Evolutionary conservation across 2,113 vertebrate genomes (phyloP).

Genomic region (Lutjanus erythropterus): DNA sequence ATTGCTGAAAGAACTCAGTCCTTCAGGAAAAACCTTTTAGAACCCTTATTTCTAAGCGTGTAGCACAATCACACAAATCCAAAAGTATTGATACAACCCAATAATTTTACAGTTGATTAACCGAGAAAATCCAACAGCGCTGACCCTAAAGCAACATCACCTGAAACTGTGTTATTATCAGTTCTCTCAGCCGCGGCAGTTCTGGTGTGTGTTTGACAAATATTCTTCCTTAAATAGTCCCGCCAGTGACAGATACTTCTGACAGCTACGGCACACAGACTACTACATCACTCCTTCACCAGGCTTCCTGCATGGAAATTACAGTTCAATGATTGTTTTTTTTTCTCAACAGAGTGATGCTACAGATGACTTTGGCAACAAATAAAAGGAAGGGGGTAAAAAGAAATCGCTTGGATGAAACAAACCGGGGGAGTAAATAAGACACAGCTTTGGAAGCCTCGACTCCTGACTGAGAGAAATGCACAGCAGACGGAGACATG

Average conservation of each 20-base stretch:
- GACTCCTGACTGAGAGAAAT: conserved; percentile 18
- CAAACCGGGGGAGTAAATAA: conserved; percentile 25
- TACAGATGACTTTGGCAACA: conserved; percentile 23
- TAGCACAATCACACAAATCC: too few relatives aligned
- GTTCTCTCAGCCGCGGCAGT: conserved; percentile 12
- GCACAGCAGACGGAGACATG: conserved; percentile 1
- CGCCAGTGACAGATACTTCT: conserved; percentile 66
- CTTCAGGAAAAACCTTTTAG: too few relatives aligned
- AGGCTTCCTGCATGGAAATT: conserved; percentile 60
- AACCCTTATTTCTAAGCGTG: too few relatives aligned
- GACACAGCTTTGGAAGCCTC: neutral
- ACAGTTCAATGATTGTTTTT: conserved; percentile 59
- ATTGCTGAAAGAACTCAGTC: too few relatives aligned
- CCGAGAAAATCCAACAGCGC: neutral
- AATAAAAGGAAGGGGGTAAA: conserved; percentile 9
- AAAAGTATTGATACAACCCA: neutral
- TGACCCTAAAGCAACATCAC: conserved; percentile 40
- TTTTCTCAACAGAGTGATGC: conserved; percentile 25
- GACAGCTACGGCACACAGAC: conserved; percentile 42
- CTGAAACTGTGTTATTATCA: conserved; percentile 43
- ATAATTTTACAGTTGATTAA: conserved; percentile 31
- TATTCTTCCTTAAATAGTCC: conserved; percentile 61
- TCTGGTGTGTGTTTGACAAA: conserved; percentile 54
- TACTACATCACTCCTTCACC: conserved; percentile 63
- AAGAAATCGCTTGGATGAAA: conserved; percentile 28